Evolutionary conservation across 1,140 invertebrate genomes (phyloP).

Genomic region (Drosophila truncata): DNA sequence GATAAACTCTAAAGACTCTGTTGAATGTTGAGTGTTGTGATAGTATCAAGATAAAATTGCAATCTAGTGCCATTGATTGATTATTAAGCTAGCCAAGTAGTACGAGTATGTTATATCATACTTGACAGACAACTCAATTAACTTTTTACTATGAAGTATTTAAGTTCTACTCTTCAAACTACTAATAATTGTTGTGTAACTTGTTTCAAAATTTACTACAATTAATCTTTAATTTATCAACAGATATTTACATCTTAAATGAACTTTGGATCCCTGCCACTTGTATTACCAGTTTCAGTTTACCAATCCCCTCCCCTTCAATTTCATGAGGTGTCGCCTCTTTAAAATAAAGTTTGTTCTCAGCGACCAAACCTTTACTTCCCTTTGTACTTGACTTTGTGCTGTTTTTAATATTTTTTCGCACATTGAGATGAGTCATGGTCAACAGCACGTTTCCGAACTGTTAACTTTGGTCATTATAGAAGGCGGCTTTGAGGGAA

Average conservation of each 20-base stretch:
- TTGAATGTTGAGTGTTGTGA: neutral
- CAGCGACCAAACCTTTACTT: neutral
- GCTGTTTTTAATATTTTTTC: constrained; percentile 17
- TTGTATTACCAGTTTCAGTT: constrained; percentile 8
- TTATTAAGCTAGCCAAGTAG: neutral
- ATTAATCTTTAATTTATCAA: neutral
- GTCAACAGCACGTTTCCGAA: constrained; percentile 12
- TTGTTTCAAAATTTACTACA: neutral
- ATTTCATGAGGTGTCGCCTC: constrained; percentile 3
- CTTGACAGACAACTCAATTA: constrained; percentile 9
- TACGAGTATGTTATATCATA: constrained; percentile 15
- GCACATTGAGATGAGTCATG: constrained; percentile 31
- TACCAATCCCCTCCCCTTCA: no score
- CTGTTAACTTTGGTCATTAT: constrained; percentile 25
- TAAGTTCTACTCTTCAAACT: neutral
- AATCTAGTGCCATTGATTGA: neutral
- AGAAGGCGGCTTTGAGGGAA: neutral
- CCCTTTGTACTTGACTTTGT: constrained; percentile 9
- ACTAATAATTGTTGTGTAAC: neutral
- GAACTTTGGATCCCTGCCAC: constrained; percentile 4
- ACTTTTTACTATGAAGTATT: neutral
- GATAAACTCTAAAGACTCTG: neutral
- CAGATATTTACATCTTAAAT: neutral
- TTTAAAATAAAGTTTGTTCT: neutral
- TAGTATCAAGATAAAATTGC: neutral